Evolutionary conservation across 2,113 vertebrate species (phyloP), one percentile per base, ranked within the genome.

Genomic region (Anguilla rostrata): DNA sequence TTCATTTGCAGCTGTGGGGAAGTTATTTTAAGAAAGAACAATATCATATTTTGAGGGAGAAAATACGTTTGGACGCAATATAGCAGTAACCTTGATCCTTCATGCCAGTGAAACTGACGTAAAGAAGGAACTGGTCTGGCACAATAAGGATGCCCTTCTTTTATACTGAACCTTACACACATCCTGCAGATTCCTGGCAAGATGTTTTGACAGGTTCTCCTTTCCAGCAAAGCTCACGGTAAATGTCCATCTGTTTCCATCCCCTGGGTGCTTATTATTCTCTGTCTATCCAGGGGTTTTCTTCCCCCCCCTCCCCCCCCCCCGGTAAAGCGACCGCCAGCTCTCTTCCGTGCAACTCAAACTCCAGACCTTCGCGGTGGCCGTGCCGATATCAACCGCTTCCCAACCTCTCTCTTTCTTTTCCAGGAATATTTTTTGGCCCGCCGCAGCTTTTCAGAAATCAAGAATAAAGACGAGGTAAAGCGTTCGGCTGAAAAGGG

Each of bases 261-360:
- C 95, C 93, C 94, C 88, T 90, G 94, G 93, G 94, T 93, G 91
- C 93, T 93, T 95, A 95, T 96, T 95, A 96, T 94, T 95, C 93
- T 90, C 91, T 87, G 90, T 66, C 93, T 90, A 93, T 94, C 93
- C 92, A 95, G 93, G 92, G 94, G 93, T 94, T 94, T 94, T 0
- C 92, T 92, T 9, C 11, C 11, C 49, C 92, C 92, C 89, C n/a
- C 11, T 53, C 12, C n/a, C n/a, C n/a, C 12, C 11, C 11, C 49
- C 92, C 92, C 89, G 82, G 87, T 92, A 90, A 91, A 92, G 90
- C 90, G 90, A 92, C 90, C 89, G 89, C 86, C 86, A 29, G 85
- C 87, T 88, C 84, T 83, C 90, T 88, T 71, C 41, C 90, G 89
- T 88, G 92, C 89, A 91, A 89, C 91, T 83, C 88, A 90, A 88